These are phyloP conservation scores for Poeciliopsis turrubarensis DNA, from an alignment of 2,113 vertebrate species.

Conservation along the genomic window DNA sequence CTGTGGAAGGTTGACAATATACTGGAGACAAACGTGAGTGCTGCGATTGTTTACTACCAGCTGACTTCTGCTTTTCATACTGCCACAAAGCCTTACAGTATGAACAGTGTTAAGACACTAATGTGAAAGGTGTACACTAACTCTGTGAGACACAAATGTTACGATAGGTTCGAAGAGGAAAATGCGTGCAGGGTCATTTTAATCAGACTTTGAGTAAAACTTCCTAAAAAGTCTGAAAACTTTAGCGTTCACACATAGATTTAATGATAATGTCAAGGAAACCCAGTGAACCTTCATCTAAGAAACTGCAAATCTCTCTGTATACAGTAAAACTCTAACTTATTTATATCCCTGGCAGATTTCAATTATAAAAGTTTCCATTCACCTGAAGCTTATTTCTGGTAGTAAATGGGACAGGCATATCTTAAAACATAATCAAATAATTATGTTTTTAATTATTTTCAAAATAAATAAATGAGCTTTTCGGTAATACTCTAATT, in stretches of 20 bases:
- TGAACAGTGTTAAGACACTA: constrained; percentile 5
- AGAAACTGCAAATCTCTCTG: not conserved
- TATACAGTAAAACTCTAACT: no score
- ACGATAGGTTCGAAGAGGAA: not conserved
- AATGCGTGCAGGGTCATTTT: not conserved
- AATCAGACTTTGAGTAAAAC: not conserved
- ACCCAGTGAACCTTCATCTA: not conserved
- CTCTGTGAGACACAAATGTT: constrained; percentile 16
- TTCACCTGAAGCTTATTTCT: not conserved
- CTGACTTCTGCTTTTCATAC: constrained; percentile 40
- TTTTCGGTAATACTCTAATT: no score
- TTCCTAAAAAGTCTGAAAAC: not conserved
- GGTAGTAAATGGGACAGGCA: no score
- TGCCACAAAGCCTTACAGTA: constrained; percentile 27
- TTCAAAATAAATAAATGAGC: no score
- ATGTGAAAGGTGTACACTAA: constrained; percentile 24
- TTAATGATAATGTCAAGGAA: no score
- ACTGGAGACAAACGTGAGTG: constrained; percentile 72
- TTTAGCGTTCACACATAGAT: not conserved
- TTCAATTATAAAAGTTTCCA: not conserved
- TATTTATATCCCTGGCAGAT: not conserved
- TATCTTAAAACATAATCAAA: no score
- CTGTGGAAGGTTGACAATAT: constrained; percentile 67
- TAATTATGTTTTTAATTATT: not conserved
- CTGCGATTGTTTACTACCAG: constrained; percentile 55